Evolutionary conservation across 2,797 vertebrate species (phyloP).

Genomic region (Amniataba percoides): DNA sequence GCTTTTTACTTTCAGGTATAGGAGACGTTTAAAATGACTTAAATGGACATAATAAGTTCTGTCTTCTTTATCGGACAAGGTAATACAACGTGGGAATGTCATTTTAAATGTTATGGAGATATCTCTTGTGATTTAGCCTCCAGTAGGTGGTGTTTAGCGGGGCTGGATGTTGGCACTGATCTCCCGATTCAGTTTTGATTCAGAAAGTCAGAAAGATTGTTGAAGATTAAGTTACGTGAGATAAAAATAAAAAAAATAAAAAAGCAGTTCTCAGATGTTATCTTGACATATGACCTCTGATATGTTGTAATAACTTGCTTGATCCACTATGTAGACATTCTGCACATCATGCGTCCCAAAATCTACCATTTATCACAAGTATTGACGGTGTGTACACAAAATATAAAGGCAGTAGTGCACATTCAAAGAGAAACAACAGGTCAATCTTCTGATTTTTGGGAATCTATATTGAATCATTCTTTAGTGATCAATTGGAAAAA

Average conservation of each 20-base stretch:
- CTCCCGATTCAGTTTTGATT: constrained; percentile 34
- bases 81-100: constrained; percentile 54
- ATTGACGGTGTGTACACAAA: neutral
- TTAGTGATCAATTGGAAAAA: neutral
- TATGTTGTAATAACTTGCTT: neutral
- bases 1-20: constrained; percentile 80
- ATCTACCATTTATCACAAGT: neutral
- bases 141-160: constrained; percentile 38
- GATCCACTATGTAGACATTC: neutral
- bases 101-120: constrained; percentile 19
- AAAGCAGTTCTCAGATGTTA: neutral
- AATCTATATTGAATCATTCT: constrained; percentile 30
- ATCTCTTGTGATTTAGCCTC: constrained; percentile 51
- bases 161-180: constrained; percentile 14
- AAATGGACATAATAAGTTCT: constrained; percentile 55
- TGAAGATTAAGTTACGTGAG: neutral
- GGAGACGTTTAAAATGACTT: constrained; percentile 67
- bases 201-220: neutral
- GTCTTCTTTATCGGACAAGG: constrained; percentile 62
- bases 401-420: neutral
- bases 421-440: neutral
- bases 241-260: neutral
- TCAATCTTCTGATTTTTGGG: constrained; percentile 16
- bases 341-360: neutral
- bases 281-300: too few species aligned